Conservation (phyloP, 2,113 vertebrate species). For the Neomonachus schauinslandi region DNA sequence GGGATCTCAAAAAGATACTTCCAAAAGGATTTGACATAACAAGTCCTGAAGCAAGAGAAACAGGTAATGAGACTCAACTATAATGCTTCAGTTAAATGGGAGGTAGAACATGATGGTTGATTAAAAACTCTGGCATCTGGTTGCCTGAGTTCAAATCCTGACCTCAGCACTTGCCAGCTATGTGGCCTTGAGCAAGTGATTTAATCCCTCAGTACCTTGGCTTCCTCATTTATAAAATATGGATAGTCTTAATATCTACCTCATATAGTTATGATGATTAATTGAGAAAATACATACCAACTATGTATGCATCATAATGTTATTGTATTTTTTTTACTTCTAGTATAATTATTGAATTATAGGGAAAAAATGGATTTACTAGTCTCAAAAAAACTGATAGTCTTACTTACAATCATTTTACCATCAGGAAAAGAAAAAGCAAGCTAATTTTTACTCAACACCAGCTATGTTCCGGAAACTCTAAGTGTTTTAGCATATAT, state of each 20-base stretch:
- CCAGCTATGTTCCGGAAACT: neutral
- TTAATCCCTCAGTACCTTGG: neutral
- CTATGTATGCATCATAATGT: neutral
- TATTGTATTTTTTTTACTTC: neutral
- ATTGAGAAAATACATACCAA: neutral
- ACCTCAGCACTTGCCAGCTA: neutral
- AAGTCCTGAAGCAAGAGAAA: neutral
- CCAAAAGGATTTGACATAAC: neutral
- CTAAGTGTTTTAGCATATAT: neutral
- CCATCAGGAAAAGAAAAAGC: neutral
- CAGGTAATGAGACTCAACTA: neutral
- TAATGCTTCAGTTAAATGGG: neutral
- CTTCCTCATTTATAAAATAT: constrained; percentile 6
- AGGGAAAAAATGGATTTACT: neutral
- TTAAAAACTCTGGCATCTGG: neutral
- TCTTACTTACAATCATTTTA: constrained; percentile 23
- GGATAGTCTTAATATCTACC: neutral
- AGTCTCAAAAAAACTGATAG: neutral
- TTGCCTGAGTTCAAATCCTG: neutral
- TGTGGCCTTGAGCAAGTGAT: neutral
- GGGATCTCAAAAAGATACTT: neutral
- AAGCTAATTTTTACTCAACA: constrained; percentile 9
- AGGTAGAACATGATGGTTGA: neutral
- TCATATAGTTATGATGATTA: neutral
- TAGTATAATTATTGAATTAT: neutral